These are phyloP conservation scores for Drosophila neonasuta DNA, from an alignment of 2,888 invertebrate genomes.

Conservation along the genomic window DNA sequence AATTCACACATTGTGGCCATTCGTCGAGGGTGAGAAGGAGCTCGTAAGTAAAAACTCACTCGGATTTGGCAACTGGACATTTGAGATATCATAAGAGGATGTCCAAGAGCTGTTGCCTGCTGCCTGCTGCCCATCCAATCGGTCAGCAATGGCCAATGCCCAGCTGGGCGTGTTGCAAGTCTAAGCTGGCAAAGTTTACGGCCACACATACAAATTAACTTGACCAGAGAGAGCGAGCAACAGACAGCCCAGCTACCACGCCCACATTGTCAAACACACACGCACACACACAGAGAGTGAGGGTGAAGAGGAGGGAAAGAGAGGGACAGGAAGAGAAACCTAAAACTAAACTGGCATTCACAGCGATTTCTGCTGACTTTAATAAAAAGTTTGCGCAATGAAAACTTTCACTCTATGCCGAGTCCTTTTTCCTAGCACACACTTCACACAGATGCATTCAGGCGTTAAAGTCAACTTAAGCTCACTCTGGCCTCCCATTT, in stretches of 20 bases:
- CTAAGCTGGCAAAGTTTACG: conserved; percentile 75
- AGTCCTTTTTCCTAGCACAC: conserved; percentile 30
- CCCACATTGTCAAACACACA: conserved; percentile 68
- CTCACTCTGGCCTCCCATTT: conserved; percentile 43
- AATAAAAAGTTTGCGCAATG: conserved; percentile 60
- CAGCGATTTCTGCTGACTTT: conserved; percentile 64
- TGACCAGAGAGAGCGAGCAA: conserved; percentile 56
- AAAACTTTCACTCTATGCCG: conserved; percentile 61
- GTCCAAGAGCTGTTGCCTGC: conserved; percentile 28
- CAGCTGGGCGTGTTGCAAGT: conserved; percentile 72
- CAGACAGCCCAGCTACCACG: conserved; percentile 60
- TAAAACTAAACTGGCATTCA: conserved; percentile 44
- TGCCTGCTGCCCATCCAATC: conserved; percentile 28
- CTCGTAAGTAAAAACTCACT: conserved; percentile 32
- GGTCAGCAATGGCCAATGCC: conserved; percentile 40
- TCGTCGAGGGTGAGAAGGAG: conserved; percentile 14
- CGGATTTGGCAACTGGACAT: conserved; percentile 63
- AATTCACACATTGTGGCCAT: conserved; percentile 74
- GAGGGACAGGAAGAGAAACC: conserved; percentile 44
- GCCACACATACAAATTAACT: conserved; percentile 77
- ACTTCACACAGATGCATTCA: conserved; percentile 63
- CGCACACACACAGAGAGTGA: not conserved
- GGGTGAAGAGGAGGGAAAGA: not conserved
- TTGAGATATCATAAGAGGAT: conserved; percentile 65
- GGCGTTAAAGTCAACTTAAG: conserved; percentile 76